Percentiles rank a stretch among this genome's conserved stretches.
These are phyloP conservation scores for Rattus rattus DNA, from an alignment of 2,113 vertebrate genomes.

Conservation along the genomic window DNA sequence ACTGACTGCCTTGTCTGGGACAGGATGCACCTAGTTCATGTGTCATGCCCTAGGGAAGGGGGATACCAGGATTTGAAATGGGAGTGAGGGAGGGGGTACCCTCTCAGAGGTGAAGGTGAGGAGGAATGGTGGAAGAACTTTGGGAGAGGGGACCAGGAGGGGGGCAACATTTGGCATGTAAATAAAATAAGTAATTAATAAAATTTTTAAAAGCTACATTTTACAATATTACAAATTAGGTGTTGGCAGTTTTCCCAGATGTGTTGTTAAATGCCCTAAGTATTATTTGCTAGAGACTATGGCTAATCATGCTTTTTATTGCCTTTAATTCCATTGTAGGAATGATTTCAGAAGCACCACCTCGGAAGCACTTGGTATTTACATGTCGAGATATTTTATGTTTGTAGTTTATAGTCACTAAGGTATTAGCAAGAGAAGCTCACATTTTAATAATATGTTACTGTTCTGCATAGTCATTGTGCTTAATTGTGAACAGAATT, in stretches of 20 bases:
- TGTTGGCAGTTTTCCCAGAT: background rate
- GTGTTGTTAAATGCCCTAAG: background rate
- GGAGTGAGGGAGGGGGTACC: too few species aligned
- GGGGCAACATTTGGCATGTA: too few species aligned
- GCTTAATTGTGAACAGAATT: conserved; percentile 14
- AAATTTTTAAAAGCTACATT: background rate
- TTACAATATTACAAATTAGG: background rate
- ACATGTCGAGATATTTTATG: background rate
- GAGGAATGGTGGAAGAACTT: too few species aligned
- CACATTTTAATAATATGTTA: background rate
- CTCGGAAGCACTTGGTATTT: background rate
- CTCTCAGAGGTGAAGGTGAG: too few species aligned
- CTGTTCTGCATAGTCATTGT: background rate
- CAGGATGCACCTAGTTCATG: too few species aligned
- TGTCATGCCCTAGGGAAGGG: too few species aligned
- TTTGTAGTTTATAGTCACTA: background rate
- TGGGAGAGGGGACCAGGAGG: too few species aligned
- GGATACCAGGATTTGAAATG: too few species aligned
- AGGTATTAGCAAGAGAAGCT: background rate
- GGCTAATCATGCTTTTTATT: background rate
- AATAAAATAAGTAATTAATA: too few species aligned
- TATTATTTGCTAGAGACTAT: background rate
- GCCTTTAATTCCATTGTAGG: background rate
- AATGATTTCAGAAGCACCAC: background rate
- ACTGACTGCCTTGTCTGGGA: too few species aligned